These are phyloP conservation scores for Macropus fuliginosus DNA, from an alignment of 2,797 vertebrate species.

Conservation along the genomic window DNA sequence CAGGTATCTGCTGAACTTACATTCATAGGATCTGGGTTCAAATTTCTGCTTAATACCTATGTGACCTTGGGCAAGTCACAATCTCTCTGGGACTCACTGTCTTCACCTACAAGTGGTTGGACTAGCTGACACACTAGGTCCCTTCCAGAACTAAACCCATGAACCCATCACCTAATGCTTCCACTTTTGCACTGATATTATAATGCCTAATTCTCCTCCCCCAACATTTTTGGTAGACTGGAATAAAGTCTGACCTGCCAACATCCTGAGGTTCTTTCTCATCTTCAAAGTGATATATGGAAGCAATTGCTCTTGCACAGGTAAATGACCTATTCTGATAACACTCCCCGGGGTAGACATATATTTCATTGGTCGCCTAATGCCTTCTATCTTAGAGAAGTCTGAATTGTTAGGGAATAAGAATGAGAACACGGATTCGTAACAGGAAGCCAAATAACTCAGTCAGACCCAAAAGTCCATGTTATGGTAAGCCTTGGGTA, in stretches of 20 bases:
- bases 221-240: slow-evolving; percentile 35
- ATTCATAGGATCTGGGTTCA: neutral
- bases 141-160: neutral
- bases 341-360: neutral
- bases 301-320: slow-evolving; percentile 42
- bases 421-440: neutral
- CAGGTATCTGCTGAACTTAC: neutral
- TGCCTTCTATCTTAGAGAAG: neutral
- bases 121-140: neutral
- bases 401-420: neutral
- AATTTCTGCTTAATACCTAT: neutral
- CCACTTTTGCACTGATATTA: neutral
- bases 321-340: neutral
- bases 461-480: neutral
- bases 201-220: neutral
- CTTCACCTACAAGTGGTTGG: neutral
- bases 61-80: neutral
- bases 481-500: neutral
- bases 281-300: neutral
- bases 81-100: neutral
- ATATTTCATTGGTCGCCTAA: neutral
- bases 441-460: neutral
- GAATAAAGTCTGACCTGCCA: neutral
- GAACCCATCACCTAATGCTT: neutral
- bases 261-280: slow-evolving; percentile 27